phyloP scores from a whole-genome alignment of 2,797 vertebrate species.

The Masticophis lateralis region DNA sequence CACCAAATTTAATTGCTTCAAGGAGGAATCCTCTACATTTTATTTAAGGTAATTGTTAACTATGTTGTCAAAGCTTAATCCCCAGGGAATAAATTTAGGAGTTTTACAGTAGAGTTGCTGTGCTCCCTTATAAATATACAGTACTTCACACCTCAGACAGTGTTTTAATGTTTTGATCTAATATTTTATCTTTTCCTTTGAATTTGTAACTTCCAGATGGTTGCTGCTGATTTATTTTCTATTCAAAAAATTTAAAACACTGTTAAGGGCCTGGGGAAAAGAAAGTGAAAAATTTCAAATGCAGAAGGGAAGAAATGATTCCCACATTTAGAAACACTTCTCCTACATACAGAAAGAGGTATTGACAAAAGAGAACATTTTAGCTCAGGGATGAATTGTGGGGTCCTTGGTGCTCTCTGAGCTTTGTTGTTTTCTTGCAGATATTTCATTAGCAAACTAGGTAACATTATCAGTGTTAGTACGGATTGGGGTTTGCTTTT shows the following conservation, averaged over 20 bases:
- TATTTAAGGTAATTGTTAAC: background rate
- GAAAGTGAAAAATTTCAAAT: background rate
- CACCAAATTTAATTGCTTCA: background rate
- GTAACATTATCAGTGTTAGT: background rate
- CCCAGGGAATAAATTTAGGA: background rate
- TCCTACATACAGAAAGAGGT: background rate
- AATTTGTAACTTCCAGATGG: background rate
- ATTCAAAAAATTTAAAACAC: background rate
- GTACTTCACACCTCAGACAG: background rate
- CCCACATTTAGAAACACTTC: background rate
- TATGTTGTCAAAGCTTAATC: background rate
- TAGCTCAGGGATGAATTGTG: background rate
- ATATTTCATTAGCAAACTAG: background rate
- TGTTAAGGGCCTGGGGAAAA: background rate
- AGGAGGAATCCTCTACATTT: background rate
- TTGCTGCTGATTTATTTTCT: background rate
- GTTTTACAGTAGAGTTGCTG: background rate
- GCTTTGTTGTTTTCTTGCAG: background rate
- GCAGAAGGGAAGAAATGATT: background rate
- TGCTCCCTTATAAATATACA: background rate
- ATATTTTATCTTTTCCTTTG: background rate
- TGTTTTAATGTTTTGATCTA: background rate
- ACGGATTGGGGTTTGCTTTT: background rate
- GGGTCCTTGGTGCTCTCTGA: background rate
- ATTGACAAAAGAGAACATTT: background rate